Base-by-base conservation (phyloP, 2,888 invertebrate genomes). In the Xylocampa areola region DNA sequence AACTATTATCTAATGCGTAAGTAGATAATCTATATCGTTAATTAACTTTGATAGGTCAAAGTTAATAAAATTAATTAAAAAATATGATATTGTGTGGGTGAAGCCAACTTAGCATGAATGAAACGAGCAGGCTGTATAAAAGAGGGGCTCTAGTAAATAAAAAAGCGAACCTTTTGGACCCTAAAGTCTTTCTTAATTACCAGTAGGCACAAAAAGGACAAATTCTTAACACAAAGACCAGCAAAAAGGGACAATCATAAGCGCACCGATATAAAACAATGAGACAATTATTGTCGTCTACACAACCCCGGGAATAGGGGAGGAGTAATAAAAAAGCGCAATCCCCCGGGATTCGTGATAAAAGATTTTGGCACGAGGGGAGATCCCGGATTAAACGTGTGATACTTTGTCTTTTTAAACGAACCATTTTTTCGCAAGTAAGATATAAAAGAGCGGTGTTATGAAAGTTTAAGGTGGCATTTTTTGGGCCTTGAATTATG, bases 381-480 rank as follows among this genome's bases (percentile, higher is more conserved):
- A 78, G 73, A 73, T 70, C 70, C 66, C 71, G 85, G 80, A 85
- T 86, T 84, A 82, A 83, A 77, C 81, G 86, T 79, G 86, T 85
- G 88, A 89, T 90, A 90, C 89, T 90, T 90, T 91, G 90, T 90
- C 88, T 88, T 89, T 88, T 90, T 87, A 89, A 90, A 85, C 84
- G 87, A 75, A 54, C 72, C 79, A 80, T 83, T 85, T 81, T 74
- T 71, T 59, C 62, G 68, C 73, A 64, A 80, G 73, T 76, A 71
- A 77, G 76, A 73, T 64, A 73, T 72, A 68, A 72, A 66, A 71
- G 69, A 70, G 71, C 58, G 44, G 36, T 59, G 58, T 68, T 77
- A 69, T 69, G 53, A 68, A 65, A 75, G 72, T 73, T 68, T 75
- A 65, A 64, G 63, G 25, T 47, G 57, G 59, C 40, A 61, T 68